These are phyloP conservation scores for Acyrthosiphon pisum DNA, from an alignment of 1,140 invertebrate genomes.

Conservation along the genomic window DNA sequence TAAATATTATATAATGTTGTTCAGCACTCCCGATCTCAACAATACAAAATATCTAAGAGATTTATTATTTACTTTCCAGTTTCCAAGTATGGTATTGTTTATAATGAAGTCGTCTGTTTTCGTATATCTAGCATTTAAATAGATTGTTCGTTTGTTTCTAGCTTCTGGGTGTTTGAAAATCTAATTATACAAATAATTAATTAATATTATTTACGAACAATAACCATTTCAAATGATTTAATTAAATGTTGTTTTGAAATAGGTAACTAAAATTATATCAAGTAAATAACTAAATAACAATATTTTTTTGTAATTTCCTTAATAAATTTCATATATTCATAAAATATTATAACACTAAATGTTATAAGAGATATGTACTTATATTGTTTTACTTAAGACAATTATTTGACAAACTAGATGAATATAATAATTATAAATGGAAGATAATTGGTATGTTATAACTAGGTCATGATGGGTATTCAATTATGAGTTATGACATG, in stretches of 20 bases:
- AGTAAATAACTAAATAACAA: background rate
- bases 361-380: background rate
- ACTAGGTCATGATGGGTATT: background rate
- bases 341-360: background rate
- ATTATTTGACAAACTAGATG: background rate
- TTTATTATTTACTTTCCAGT: background rate
- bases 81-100: background rate
- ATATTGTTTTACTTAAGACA: background rate
- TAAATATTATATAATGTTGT: constrained; percentile 13
- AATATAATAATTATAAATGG: background rate
- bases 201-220: background rate
- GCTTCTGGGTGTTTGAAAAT: background rate
- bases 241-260: background rate
- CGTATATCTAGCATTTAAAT: background rate
- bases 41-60: background rate
- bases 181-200: background rate
- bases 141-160: background rate
- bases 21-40: background rate
- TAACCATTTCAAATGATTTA: background rate
- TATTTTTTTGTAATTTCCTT: background rate
- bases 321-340: background rate
- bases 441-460: background rate
- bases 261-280: background rate
- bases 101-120: background rate
- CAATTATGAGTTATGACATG: background rate